Percentiles rank a stretch among this genome's conserved stretches.
Evolutionary conservation across 2,113 vertebrate genomes (phyloP).

Genomic region (Ammodytes marinus): DNA sequence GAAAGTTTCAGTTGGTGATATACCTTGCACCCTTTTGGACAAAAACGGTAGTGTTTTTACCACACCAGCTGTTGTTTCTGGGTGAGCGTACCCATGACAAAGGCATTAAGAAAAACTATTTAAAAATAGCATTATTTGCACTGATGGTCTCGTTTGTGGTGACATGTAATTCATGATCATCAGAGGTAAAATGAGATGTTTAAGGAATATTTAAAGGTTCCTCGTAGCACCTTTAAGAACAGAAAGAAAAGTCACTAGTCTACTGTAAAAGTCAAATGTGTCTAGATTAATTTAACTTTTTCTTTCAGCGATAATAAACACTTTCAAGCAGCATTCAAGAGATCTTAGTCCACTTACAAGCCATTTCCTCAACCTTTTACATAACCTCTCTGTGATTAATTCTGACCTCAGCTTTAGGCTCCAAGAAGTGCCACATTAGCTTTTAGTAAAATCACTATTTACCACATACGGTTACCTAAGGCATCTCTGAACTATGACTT

Average conservation of each 20-base stretch:
- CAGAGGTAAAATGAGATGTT: no score
- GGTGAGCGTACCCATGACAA: no score
- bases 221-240: not conserved
- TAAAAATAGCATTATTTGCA: no score
- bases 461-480: not conserved
- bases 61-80: no score
- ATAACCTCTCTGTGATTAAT: not conserved
- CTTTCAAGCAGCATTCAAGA: conserved; percentile 44
- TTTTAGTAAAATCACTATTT: conserved; percentile 4
- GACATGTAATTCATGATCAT: no score
- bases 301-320: conserved; percentile 40
- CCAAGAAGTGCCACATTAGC: conserved; percentile 6
- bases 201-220: no score
- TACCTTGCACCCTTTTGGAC: no score
- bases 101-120: no score
- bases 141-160: no score
- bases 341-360: conserved; percentile 47
- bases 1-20: no score
- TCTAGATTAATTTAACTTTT: conserved; percentile 23
- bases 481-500: conserved; percentile 23
- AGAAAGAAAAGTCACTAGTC: conserved; percentile 19
- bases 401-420: conserved; percentile 40
- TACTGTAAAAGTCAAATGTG: conserved; percentile 34
- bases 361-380: conserved; percentile 24
- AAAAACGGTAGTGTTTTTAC: no score